These are phyloP conservation scores for Neosalanx taihuensis DNA, from an alignment of 2,797 vertebrate species.

Conservation along the genomic window DNA sequence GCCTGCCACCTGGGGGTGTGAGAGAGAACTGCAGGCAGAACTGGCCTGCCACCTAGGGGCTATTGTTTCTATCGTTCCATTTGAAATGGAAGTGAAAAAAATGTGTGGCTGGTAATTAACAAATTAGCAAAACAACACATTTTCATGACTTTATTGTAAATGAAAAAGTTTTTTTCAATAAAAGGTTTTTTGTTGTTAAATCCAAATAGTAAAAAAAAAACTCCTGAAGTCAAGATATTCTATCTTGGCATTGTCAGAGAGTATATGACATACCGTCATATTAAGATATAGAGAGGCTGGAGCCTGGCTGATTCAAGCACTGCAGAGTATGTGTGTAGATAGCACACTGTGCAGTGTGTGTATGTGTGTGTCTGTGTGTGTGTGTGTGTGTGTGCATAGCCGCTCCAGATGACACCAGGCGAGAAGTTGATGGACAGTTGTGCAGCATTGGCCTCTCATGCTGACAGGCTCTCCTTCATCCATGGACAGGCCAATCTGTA, in stretches of 20 bases:
- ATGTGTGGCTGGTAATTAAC: slow-evolving; percentile 26
- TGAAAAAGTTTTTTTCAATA: too few species aligned
- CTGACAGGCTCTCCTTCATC: slow-evolving; percentile 64
- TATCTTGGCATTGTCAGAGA: too few species aligned
- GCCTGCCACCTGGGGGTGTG: slow-evolving; percentile 52
- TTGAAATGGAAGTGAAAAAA: slow-evolving; percentile 22
- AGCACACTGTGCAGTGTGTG: neutral
- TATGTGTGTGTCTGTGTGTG: slow-evolving; percentile 9
- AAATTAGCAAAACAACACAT: too few species aligned
- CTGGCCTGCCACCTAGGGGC: slow-evolving; percentile 51
- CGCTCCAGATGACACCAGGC: slow-evolving; percentile 35
- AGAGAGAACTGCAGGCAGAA: neutral
- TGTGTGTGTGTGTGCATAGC: neutral
- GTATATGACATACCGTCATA: too few species aligned
- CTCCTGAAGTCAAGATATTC: too few species aligned
- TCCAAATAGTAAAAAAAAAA: too few species aligned
- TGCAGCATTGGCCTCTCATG: slow-evolving; percentile 47
- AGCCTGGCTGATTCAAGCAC: neutral
- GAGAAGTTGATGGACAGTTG: slow-evolving; percentile 53
- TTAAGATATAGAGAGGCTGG: too few species aligned
- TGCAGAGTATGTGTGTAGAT: neutral
- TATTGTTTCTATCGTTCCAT: too few species aligned
- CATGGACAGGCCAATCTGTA: slow-evolving; percentile 64
- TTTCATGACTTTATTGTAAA: too few species aligned
- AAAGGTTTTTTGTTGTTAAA: too few species aligned